Percentiles rank a stretch among this genome's conserved stretches.
Conservation (phyloP, 2,797 vertebrate species). For the Mormyrus proboscirostris region DNA sequence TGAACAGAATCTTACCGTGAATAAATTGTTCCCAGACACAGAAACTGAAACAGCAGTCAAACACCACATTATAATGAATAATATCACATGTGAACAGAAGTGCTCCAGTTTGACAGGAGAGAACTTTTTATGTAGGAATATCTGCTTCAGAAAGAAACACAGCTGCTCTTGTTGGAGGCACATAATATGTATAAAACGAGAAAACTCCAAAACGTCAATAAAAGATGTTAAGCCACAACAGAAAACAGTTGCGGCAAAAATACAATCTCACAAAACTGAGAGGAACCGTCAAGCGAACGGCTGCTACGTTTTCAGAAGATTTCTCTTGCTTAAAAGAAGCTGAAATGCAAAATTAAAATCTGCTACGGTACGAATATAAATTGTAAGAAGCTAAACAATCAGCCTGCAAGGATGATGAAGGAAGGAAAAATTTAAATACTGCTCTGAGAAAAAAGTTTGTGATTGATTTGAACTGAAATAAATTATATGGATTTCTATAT, state of each 20-base stretch:
- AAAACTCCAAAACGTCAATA: background rate
- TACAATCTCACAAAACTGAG: background rate
- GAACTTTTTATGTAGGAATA: background rate
- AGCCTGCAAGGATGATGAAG: background rate
- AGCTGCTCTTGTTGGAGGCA: too few relatives aligned
- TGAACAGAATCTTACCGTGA: background rate
- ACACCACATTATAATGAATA: background rate
- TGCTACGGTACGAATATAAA: background rate
- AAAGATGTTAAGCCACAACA: background rate
- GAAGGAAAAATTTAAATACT: background rate
- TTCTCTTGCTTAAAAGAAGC: background rate
- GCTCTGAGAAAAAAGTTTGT: background rate
- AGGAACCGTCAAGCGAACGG: background rate
- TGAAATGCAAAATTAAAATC: background rate
- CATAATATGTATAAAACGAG: background rate
- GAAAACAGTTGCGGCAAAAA: background rate
- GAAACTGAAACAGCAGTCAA: background rate
- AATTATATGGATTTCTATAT: background rate
- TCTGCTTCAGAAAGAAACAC: background rate
- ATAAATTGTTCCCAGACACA: background rate
- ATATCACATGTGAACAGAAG: background rate
- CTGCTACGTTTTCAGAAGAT: background rate
- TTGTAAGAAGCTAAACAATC: conserved; percentile 1
- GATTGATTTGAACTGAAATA: background rate
- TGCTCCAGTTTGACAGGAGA: background rate